phyloP scores from a whole-genome alignment of 1,140 invertebrate genomes.

The Elysia chlorotica region DNA sequence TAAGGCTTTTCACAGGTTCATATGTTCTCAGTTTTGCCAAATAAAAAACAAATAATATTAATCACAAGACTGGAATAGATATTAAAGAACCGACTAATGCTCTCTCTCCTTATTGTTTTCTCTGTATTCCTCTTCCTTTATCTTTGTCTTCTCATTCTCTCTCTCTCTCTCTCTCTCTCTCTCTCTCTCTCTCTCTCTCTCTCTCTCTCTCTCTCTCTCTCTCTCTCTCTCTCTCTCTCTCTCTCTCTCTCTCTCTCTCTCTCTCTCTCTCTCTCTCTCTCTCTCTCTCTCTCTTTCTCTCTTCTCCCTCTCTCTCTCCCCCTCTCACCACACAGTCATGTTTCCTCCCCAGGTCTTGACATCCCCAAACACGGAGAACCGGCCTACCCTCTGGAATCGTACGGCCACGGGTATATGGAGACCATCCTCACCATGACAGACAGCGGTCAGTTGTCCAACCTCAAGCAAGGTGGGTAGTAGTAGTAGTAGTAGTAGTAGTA shows the following conservation, averaged over 20 bases:
- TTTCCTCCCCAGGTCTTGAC: constrained; percentile 61
- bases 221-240: neutral
- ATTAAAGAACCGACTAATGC: neutral
- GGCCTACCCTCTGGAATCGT: constrained; percentile 64
- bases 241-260: neutral
- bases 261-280: neutral
- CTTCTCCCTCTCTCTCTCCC: neutral
- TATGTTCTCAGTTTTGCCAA: too few relatives aligned
- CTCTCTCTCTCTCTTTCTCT: neutral
- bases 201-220: neutral
- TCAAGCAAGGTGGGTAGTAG: constrained; percentile 39
- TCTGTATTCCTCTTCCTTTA: neutral
- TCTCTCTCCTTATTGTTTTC: neutral
- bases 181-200: neutral
- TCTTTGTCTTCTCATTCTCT: neutral
- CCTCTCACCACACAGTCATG: neutral
- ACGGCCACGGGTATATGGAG: constrained; percentile 61
- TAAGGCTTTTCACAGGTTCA: too few relatives aligned
- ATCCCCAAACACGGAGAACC: constrained; percentile 66
- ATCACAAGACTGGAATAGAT: too few relatives aligned
- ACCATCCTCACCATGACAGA: constrained; percentile 36
- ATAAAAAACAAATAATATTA: too few relatives aligned
- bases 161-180: neutral
- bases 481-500: too few relatives aligned
- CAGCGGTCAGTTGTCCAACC: constrained; percentile 25